Percentiles rank a stretch among this genome's conserved stretches.
Conservation (phyloP, 2,113 vertebrate genomes). For the Caretta caretta region DNA sequence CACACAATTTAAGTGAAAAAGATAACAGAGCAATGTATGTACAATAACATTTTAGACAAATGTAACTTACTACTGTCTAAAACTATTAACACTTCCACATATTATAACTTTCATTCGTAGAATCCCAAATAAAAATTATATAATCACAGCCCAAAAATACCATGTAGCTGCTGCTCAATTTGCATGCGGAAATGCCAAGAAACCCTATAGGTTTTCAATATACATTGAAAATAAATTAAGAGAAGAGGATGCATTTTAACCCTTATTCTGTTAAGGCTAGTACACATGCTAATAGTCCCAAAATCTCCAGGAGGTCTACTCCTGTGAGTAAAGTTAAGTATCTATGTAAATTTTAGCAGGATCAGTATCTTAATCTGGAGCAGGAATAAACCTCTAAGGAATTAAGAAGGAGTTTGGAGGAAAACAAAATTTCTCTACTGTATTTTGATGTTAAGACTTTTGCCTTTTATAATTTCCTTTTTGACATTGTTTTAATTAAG, state of each 20-base stretch:
- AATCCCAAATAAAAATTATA: neutral
- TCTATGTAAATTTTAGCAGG: neutral
- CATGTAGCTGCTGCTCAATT: neutral
- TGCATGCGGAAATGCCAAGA: neutral
- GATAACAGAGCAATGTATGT: neutral
- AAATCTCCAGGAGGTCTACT: neutral
- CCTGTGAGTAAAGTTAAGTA: neutral
- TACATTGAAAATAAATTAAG: neutral
- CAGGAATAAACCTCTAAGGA: neutral
- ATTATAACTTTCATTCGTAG: neutral
- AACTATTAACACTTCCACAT: neutral
- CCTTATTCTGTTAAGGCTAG: neutral
- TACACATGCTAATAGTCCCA: neutral
- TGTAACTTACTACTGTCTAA: neutral
- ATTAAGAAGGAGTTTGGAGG: neutral
- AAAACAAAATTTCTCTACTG: neutral
- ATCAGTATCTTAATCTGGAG: slow-evolving; percentile 28
- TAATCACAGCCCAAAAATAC: neutral
- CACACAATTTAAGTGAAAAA: neutral
- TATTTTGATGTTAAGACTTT: neutral
- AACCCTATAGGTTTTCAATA: neutral
- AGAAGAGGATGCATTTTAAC: neutral
- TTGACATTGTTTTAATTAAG: neutral
- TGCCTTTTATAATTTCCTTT: neutral
- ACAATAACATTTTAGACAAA: neutral